phyloP scores from a whole-genome alignment of 2,797 vertebrate genomes.

The Xyrichtys novacula region DNA sequence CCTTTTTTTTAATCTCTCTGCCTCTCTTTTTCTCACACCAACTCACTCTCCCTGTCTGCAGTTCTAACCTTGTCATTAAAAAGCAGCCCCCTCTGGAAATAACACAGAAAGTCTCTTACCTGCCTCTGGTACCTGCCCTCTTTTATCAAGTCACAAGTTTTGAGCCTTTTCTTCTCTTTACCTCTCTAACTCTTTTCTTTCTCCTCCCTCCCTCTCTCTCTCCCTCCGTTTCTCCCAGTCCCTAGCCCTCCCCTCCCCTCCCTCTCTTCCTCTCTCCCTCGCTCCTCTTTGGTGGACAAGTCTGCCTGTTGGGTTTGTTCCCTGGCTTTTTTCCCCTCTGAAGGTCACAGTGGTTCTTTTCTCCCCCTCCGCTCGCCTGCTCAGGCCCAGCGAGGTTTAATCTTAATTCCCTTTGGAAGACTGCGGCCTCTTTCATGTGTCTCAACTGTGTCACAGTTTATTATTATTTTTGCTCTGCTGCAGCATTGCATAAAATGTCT shows the following conservation, averaged over 20 bases:
- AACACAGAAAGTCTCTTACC: slow-evolving; percentile 79
- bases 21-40: slow-evolving; percentile 27
- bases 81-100: slow-evolving; percentile 21
- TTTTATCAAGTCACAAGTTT: slow-evolving; percentile 78
- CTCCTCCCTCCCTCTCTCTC: slow-evolving; percentile 59
- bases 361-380: slow-evolving; percentile 42
- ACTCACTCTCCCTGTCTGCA: slow-evolving; percentile 2
- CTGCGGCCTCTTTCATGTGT: slow-evolving; percentile 53
- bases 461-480: slow-evolving; percentile 33
- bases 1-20: slow-evolving; percentile 4
- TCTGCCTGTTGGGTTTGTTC: slow-evolving; percentile 62
- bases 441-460: slow-evolving; percentile 45
- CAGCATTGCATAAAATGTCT: slow-evolving; percentile 32
- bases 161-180: slow-evolving; percentile 74
- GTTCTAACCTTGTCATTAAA: slow-evolving; percentile 30
- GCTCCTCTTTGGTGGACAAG: slow-evolving; percentile 53
- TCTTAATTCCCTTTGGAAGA: slow-evolving; percentile 55
- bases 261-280: slow-evolving; percentile 13
- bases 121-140: slow-evolving; percentile 84
- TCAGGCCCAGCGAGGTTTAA: slow-evolving; percentile 53
- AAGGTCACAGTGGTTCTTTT: slow-evolving; percentile 70
- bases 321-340: slow-evolving; percentile 64
- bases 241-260: slow-evolving; percentile 41
- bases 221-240: slow-evolving; percentile 27
- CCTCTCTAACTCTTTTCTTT: slow-evolving; percentile 57